Evolutionary conservation across 1,140 invertebrate species (phyloP).

Genomic region (Pseudomyrmex pallidus): DNA sequence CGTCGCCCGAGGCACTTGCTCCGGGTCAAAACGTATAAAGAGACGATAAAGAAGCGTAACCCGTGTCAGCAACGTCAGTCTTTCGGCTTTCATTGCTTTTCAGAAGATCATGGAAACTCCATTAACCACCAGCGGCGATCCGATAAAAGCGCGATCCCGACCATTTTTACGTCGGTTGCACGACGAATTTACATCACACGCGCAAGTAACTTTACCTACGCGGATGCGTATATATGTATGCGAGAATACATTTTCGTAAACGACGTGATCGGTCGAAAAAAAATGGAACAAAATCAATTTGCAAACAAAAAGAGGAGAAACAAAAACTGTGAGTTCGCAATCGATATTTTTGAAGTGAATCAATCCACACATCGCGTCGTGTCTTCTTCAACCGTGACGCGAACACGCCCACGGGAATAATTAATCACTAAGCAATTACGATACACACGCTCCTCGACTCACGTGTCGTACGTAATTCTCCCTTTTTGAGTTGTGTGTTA

Average conservation of each 20-base stretch:
- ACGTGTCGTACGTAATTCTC: slow-evolving; percentile 1
- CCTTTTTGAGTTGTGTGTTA: slow-evolving; percentile 51
- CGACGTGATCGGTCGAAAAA: not conserved
- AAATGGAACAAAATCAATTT: slow-evolving; percentile 37
- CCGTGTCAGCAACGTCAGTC: slow-evolving; percentile 71
- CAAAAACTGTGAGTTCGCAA: not conserved
- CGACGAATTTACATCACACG: slow-evolving; percentile 28
- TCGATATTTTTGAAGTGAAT: slow-evolving; percentile 48
- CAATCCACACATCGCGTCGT: slow-evolving; percentile 25
- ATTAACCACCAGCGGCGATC: slow-evolving; percentile 56
- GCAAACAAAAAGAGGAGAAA: not conserved
- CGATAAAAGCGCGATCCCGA: slow-evolving; percentile 45
- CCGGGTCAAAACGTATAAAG: slow-evolving; percentile 71
- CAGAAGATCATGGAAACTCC: slow-evolving; percentile 68
- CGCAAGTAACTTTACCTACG: slow-evolving; percentile 20
- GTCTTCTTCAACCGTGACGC: slow-evolving; percentile 1
- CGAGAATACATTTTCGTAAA: slow-evolving; percentile 21
- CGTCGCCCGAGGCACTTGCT: slow-evolving; percentile 69
- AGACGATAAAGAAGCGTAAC: slow-evolving; percentile 71
- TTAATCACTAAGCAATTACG: slow-evolving; percentile 52
- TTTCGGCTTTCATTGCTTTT: slow-evolving; percentile 69
- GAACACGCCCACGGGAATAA: slow-evolving; percentile 11
- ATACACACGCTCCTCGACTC: slow-evolving; percentile 19
- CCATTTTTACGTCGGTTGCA: slow-evolving; percentile 32
- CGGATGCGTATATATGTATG: slow-evolving; percentile 11